phyloP scores from a whole-genome alignment of 1,140 invertebrate species.

The Venustaconcha ellipsiformis region DNA sequence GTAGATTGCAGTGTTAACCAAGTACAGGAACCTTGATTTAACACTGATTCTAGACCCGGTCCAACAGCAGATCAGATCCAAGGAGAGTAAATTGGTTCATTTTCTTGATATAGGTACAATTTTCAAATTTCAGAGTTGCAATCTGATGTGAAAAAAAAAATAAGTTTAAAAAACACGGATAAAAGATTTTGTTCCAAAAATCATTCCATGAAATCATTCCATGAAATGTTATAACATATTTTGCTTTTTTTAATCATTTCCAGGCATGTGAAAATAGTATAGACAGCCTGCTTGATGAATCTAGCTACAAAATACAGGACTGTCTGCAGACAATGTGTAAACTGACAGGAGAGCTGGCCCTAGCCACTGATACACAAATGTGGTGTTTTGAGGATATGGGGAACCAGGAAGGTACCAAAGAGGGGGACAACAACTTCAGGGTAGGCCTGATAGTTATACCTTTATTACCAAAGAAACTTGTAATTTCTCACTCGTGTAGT shows the following conservation, averaged over 20 bases:
- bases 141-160: not conserved
- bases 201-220: not conserved
- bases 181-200: not conserved
- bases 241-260: slow-evolving; percentile 14
- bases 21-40: slow-evolving; percentile 42
- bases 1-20: not conserved
- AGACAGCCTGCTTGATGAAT: slow-evolving; percentile 53
- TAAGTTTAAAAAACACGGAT: not conserved
- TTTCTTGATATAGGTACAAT: slow-evolving; percentile 55
- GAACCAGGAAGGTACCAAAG: slow-evolving; percentile 2
- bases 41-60: slow-evolving; percentile 48
- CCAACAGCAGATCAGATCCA: slow-evolving; percentile 44
- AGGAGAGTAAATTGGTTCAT: slow-evolving; percentile 48
- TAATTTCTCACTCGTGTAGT: not conserved
- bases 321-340: slow-evolving; percentile 46
- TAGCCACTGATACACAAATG: slow-evolving; percentile 55
- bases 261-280: slow-evolving; percentile 62
- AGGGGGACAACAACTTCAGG: slow-evolving; percentile 5
- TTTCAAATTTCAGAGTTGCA: not conserved
- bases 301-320: slow-evolving; percentile 44
- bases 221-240: not conserved
- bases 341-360: slow-evolving; percentile 55
- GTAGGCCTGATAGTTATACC: not conserved
- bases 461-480: not conserved
- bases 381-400: slow-evolving; percentile 38